Evolutionary conservation across 2,113 vertebrate species (phyloP).

Genomic region (Phyllostomus discolor): DNA sequence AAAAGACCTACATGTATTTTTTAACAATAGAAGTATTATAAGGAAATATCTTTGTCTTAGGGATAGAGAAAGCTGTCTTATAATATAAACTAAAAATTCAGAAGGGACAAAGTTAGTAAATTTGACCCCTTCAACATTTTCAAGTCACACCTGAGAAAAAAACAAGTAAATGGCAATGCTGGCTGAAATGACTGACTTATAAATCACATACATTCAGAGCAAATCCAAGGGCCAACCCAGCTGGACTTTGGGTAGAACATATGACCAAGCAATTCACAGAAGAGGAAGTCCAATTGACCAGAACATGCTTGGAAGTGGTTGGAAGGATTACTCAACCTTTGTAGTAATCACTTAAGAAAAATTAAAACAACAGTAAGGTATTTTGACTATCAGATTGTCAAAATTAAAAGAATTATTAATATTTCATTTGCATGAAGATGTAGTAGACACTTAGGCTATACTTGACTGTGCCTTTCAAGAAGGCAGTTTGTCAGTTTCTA

Average conservation of each 20-base stretch:
- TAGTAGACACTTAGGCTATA: background rate
- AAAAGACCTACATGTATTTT: background rate
- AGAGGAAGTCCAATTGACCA: background rate
- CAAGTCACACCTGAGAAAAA: background rate
- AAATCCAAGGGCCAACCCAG: background rate
- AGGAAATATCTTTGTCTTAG: background rate
- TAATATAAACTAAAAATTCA: background rate
- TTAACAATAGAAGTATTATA: background rate
- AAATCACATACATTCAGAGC: background rate
- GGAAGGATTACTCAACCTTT: background rate
- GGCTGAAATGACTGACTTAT: background rate
- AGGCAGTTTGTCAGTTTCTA: background rate
- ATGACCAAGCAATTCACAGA: background rate
- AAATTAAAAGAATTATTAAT: background rate
- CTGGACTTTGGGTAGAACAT: background rate
- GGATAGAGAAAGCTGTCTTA: background rate
- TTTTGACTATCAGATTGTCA: background rate
- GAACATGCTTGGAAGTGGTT: background rate
- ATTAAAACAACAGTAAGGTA: background rate
- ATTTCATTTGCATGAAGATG: background rate
- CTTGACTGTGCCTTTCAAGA: background rate
- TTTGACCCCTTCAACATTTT: background rate
- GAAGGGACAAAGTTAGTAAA: background rate
- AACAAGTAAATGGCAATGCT: background rate
- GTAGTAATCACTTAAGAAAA: background rate